Evolutionary conservation across 1,140 invertebrate genomes (phyloP), one percentile per base, ranked within the genome.

Genomic region (Choristoneura fumiferana): DNA sequence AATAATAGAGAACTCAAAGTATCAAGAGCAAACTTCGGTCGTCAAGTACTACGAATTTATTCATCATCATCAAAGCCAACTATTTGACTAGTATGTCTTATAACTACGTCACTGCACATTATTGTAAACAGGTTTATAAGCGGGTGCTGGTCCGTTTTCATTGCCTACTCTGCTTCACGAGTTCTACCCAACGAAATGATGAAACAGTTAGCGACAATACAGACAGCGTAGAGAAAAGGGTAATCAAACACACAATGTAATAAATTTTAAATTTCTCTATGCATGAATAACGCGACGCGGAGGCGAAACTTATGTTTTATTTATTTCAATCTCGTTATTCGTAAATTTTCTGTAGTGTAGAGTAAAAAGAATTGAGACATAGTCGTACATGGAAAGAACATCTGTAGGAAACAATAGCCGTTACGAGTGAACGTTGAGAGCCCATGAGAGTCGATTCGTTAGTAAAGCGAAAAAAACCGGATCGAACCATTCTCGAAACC

Each of bases 361-460:
- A 35, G 54, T 61, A 62, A 65, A 69, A 66, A 65, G 58, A 63
- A 57, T 3, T 29, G 60, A 59, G 65, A 70, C 60, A 60, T 60
- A 13, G 10, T 40, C 14, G 65, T 66, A 60, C 49, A 57, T 69
- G 62, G 40, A 60, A 69, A 68, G 66, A 66, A 75, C 22, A 61
- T 63, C 38, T 36, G 55, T 60, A 54, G 37, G 62, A 70, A 71
- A 78, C 76, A 78, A 75, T 69, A 76, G 66, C 60, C 66, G 68
- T 57, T 68, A 53, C 59, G 62, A 70, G 71, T 62, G 58, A 54
- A 54, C 67, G 65, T 63, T 73, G 70, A 75, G 75, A 73, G 69
- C 67, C 61, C 64, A 73, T 73, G 75, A 73, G 74, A 57, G 61
- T 59, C 66, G 73, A 77, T 66, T 72, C 71, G 70, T 69, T 71